Evolutionary conservation across 2,113 vertebrate genomes (phyloP).

Genomic region (Gymnocephalus cernua): DNA sequence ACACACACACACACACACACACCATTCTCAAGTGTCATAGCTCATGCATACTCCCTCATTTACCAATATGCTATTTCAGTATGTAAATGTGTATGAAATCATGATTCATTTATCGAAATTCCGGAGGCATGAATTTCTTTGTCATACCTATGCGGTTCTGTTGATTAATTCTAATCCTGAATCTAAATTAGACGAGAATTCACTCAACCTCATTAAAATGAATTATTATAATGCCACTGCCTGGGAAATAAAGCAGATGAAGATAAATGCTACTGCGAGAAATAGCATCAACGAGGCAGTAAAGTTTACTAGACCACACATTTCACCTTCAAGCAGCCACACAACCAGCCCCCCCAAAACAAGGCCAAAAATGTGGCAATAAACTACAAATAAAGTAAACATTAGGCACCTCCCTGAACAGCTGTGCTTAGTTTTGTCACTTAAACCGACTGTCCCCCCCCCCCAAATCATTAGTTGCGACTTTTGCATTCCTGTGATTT

Average conservation of each 20-base stretch:
- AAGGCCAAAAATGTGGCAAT: neutral
- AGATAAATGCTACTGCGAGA: slow-evolving; percentile 19
- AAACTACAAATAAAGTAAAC: slow-evolving; percentile 23
- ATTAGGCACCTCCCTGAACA: slow-evolving; percentile 20
- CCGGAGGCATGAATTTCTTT: neutral
- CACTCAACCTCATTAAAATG: slow-evolving; percentile 9
- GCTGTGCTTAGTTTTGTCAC: slow-evolving; percentile 27
- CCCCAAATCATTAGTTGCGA: neutral
- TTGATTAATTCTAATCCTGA: slow-evolving; percentile 21
- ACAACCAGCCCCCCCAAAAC: neutral
- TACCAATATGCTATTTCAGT: neutral
- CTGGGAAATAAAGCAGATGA: slow-evolving; percentile 28
- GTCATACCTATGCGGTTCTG: neutral
- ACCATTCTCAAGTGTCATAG: neutral
- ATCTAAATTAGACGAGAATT: neutral
- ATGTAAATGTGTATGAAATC: neutral
- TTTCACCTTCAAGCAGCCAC: neutral
- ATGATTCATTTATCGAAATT: neutral
- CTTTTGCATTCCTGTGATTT: slow-evolving; percentile 15
- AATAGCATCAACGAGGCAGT: slow-evolving; percentile 6
- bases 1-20: neutral
- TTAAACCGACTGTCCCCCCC: neutral
- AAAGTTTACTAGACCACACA: slow-evolving; percentile 19
- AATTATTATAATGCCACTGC: neutral
- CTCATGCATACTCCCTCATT: neutral